phyloP scores from a whole-genome alignment of 2,797 vertebrate species.

The Rhadinocentrus ornatus region DNA sequence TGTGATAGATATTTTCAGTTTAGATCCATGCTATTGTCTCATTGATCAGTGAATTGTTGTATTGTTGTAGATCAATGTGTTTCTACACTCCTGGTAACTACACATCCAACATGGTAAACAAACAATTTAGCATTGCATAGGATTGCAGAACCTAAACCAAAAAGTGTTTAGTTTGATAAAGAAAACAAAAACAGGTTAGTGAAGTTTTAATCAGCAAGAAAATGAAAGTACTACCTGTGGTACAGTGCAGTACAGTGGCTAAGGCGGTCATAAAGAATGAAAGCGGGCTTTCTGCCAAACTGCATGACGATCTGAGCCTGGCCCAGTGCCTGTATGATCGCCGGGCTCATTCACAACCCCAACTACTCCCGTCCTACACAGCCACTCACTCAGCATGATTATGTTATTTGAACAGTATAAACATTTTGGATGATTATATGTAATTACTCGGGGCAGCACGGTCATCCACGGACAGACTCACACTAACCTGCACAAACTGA shows the following conservation, averaged over 20 bases:
- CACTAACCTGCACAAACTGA: slow-evolving; percentile 44
- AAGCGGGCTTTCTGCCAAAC: slow-evolving; percentile 9
- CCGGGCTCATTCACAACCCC: slow-evolving; percentile 43
- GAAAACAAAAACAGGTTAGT: too few species aligned
- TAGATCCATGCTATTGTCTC: too few species aligned
- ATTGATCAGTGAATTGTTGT: too few species aligned
- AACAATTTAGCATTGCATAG: too few species aligned
- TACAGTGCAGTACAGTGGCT: background rate
- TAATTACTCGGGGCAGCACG: slow-evolving; percentile 68
- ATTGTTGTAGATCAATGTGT: too few species aligned
- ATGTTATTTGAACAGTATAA: slow-evolving; percentile 77
- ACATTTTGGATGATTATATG: slow-evolving; percentile 79
- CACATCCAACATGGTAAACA: too few species aligned
- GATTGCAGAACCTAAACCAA: too few species aligned
- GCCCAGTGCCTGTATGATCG: slow-evolving; percentile 51
- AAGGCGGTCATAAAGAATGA: slow-evolving; percentile 17
- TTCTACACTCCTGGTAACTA: too few species aligned
- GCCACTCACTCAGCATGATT: slow-evolving; percentile 61
- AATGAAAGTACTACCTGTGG: too few species aligned
- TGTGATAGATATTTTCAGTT: too few species aligned
- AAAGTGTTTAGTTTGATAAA: too few species aligned
- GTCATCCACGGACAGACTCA: slow-evolving; percentile 40
- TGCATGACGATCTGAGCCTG: slow-evolving; percentile 45
- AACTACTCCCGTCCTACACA: slow-evolving; percentile 47
- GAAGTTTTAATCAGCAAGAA: too few species aligned